phyloP scores from a whole-genome alignment of 2,113 vertebrate genomes.

The Lamprotornis superbus region DNA sequence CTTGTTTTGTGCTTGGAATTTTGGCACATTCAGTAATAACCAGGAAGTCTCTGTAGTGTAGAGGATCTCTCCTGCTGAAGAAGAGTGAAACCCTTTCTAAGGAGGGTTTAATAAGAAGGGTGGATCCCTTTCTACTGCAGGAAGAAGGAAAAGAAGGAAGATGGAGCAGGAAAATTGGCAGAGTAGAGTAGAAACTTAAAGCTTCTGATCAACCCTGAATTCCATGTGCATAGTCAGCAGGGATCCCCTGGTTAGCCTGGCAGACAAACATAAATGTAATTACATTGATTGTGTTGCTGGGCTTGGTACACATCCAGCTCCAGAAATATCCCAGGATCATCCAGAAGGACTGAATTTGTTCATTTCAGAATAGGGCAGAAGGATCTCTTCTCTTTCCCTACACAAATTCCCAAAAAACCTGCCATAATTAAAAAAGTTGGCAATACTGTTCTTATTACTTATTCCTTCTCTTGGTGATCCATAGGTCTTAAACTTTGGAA shows the following conservation, averaged over 20 bases:
- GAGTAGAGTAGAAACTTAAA: neutral
- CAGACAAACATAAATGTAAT: neutral
- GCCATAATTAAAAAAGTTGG: neutral
- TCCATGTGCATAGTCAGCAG: fast-evolving
- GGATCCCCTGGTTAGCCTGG: neutral
- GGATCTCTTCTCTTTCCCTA: neutral
- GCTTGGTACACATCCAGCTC: neutral
- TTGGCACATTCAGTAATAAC: neutral
- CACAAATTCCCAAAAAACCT: neutral
- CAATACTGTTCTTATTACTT: neutral
- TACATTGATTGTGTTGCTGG: neutral
- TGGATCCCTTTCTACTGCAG: neutral
- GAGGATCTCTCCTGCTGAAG: neutral
- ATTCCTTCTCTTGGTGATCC: neutral
- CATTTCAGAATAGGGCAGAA: neutral
- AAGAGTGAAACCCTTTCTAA: neutral
- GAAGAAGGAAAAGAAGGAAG: neutral
- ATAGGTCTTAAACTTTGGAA: neutral
- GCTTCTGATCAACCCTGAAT: neutral
- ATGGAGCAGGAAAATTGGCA: neutral
- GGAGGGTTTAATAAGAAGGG: neutral
- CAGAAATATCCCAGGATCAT: neutral
- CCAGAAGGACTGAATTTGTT: neutral
- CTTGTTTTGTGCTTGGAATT: neutral
- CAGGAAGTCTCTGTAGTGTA: no score